phyloP scores from a whole-genome alignment of 2,888 invertebrate genomes.

The Habrosyne pyritoides region DNA sequence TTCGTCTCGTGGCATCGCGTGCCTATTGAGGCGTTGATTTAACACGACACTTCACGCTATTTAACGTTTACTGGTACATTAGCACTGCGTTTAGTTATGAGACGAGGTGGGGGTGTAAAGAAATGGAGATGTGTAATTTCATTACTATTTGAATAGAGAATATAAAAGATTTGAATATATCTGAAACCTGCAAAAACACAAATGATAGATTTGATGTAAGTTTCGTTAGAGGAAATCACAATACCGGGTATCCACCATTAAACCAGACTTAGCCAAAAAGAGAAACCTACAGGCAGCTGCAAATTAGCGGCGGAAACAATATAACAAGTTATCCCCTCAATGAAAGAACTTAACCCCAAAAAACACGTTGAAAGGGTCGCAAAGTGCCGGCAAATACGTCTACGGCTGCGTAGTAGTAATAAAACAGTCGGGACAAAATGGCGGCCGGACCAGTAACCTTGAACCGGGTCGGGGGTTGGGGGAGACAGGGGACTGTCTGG shows the following conservation, averaged over 20 bases:
- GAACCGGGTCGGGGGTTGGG: constrained; percentile 42
- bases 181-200: too few species aligned
- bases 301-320: too few species aligned
- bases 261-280: too few species aligned
- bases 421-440: constrained; percentile 47
- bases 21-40: constrained; percentile 42
- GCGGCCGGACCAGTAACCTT: constrained; percentile 52
- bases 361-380: not conserved
- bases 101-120: not conserved
- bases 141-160: too few species aligned
- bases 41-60: constrained; percentile 33
- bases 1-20: constrained; percentile 34
- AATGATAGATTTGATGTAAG: too few species aligned
- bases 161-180: too few species aligned
- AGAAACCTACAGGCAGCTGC: too few species aligned
- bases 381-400: not conserved
- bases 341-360: not conserved
- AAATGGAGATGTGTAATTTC: too few species aligned
- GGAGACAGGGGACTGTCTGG: constrained; percentile 45
- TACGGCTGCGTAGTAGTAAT: constrained; percentile 21
- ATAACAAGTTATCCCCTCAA: not conserved
- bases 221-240: too few species aligned
- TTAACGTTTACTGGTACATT: constrained; percentile 15
- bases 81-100: not conserved
- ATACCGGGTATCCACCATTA: too few species aligned